Evolutionary conservation across 1,140 invertebrate species (phyloP), one percentile per base, ranked within the genome.

Genomic region (Tetramorium parvispinum): DNA sequence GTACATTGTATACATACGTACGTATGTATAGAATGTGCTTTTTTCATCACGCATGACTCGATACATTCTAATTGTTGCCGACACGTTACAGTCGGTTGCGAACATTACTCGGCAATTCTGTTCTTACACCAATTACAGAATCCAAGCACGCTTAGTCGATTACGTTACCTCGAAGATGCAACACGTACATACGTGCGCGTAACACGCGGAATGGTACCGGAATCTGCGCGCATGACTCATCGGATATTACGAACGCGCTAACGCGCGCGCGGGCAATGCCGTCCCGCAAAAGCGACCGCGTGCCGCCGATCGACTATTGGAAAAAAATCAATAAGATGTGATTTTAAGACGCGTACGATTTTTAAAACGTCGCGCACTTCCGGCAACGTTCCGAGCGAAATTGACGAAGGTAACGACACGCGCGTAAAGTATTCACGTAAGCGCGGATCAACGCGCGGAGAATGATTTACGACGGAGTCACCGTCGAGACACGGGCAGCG

Each of bases 401-500:
- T 86, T 71, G 71, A 82, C 51, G 27, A 83, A 86, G 83, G 70
- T n/a, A 49, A 59, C 83, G 76, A 49, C 32, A 21, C 10, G 5
- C 13, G 46, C 46, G 32, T 32, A 55, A 55, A 53, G 21, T 81
- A n/a, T 49, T 13, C 13, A 27, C 43, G 27, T 55, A 32, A 40
- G 32, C 40, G 43, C 49, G 24, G 59, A 66, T 83, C 78, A 87
- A 21, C 63, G 8, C 61, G 40, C 51, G n/a, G 70, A 59, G n/a
- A 49, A 79, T 90, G 86, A 90, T 90, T 90, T 90, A 90, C 76
- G 75, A 63, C 24, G 51, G 7, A 59, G 68, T 55, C 65, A 71
- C 24, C 59, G 81, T 40, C 21, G 49, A 43, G 71, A 88, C 63
- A 53, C 75, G 75, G 24, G 21, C 40, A 81, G 66, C 66, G 75